Percentiles rank a stretch among this genome's conserved stretches.
Conservation (phyloP, 2,113 vertebrate species). For the Sander lucioperca region DNA sequence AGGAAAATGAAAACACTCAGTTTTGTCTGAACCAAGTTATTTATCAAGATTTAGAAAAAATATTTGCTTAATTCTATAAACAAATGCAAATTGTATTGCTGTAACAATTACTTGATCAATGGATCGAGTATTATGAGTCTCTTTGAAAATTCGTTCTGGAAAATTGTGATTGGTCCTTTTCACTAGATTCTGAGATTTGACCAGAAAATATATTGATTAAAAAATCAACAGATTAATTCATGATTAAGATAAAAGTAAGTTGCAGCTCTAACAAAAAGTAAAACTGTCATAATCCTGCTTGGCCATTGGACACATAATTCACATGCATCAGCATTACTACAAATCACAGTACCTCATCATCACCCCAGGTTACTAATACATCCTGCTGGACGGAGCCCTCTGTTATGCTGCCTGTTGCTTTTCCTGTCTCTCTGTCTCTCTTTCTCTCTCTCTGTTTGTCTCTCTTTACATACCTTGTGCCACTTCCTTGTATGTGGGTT, state of each 20-base stretch:
- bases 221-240: neutral
- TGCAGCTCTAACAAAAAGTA: neutral
- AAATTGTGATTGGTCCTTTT: neutral
- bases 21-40: neutral
- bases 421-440: neutral
- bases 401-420: slow-evolving; percentile 14
- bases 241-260: neutral
- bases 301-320: slow-evolving; percentile 7
- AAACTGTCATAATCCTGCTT: slow-evolving; percentile 19
- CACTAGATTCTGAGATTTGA: neutral
- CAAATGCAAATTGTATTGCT: neutral
- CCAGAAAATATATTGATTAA: no score
- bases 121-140: neutral
- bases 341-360: slow-evolving; percentile 15
- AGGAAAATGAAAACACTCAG: neutral
- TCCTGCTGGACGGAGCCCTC: slow-evolving; percentile 15
- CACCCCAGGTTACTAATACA: slow-evolving; percentile 4
- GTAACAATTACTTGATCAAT: neutral
- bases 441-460: neutral
- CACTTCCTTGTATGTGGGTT: neutral
- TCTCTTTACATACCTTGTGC: slow-evolving; percentile 20
- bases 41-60: neutral
- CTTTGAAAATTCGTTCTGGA: no score
- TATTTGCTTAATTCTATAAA: neutral
- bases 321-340: slow-evolving; percentile 3